These are phyloP conservation scores for Micrastur ruficollis DNA, from an alignment of 2,797 vertebrate genomes.

Conservation along the genomic window DNA sequence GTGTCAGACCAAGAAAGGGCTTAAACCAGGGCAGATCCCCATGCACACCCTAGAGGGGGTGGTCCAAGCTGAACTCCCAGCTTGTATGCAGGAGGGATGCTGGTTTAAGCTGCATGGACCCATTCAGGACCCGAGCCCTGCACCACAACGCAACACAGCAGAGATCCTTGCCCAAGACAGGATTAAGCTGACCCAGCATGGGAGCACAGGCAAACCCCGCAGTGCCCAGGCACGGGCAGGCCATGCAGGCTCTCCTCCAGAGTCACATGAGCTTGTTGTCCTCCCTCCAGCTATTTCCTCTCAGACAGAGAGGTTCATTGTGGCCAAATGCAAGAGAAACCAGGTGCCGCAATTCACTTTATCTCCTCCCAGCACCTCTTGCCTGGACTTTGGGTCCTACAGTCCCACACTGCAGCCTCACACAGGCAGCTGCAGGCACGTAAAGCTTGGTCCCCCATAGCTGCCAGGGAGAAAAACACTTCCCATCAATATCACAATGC, in stretches of 20 bases:
- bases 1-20: not conserved
- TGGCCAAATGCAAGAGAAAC: not conserved
- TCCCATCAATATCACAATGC: fast-evolving
- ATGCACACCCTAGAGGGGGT: fast-evolving
- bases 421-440: fast-evolving
- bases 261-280: not conserved
- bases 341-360: not conserved
- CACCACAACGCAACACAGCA: fast-evolving
- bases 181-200: not conserved
- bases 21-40: not conserved
- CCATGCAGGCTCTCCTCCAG: not conserved
- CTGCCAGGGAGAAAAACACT: not conserved
- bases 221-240: not conserved
- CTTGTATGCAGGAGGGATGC: fast-evolving
- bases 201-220: not conserved
- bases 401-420: not conserved
- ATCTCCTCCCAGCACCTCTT: not conserved
- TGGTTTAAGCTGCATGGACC: fast-evolving
- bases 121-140: fast-evolving
- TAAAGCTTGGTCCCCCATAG: fast-evolving
- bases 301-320: not conserved
- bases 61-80: not conserved
- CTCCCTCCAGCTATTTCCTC: not conserved
- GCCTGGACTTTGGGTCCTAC: not conserved
- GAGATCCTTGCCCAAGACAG: not conserved